These are phyloP conservation scores for Amblyopsis rosae DNA, from an alignment of 2,113 vertebrate species.

Conservation along the genomic window DNA sequence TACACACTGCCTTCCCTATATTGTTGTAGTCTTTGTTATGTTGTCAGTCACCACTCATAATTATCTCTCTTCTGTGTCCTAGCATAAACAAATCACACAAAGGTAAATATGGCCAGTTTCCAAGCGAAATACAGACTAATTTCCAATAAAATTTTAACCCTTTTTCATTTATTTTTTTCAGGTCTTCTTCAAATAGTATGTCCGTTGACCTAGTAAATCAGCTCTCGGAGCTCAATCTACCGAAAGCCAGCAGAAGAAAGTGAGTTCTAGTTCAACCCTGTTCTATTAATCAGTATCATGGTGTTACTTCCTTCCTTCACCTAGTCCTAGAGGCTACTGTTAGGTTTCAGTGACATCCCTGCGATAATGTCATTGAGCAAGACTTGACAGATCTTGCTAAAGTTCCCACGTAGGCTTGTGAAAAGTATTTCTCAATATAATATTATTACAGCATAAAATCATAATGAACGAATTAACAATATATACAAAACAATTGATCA, in stretches of 20 bases:
- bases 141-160: not conserved
- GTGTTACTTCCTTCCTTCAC: not conserved
- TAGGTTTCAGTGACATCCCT: not conserved
- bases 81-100: slow-evolving; percentile 20
- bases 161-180: slow-evolving; percentile 34
- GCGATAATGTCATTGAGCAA: not conserved
- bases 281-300: no score
- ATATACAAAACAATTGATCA: not conserved
- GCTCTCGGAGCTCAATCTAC: slow-evolving; percentile 40
- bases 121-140: no score
- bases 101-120: slow-evolving; percentile 53
- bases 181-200: slow-evolving; percentile 51
- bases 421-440: no score
- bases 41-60: not conserved
- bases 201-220: slow-evolving; percentile 49
- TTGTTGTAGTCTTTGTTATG: no score
- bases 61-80: slow-evolving; percentile 29
- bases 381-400: not conserved
- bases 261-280: slow-evolving; percentile 32
- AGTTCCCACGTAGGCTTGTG: no score
- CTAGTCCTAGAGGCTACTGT: not conserved
- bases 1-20: no score
- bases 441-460: no score
- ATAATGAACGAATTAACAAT: no score
- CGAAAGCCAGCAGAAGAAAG: slow-evolving; percentile 31